Evolutionary conservation across 2,888 invertebrate species (phyloP).

Genomic region (Lasiommata megera): DNA sequence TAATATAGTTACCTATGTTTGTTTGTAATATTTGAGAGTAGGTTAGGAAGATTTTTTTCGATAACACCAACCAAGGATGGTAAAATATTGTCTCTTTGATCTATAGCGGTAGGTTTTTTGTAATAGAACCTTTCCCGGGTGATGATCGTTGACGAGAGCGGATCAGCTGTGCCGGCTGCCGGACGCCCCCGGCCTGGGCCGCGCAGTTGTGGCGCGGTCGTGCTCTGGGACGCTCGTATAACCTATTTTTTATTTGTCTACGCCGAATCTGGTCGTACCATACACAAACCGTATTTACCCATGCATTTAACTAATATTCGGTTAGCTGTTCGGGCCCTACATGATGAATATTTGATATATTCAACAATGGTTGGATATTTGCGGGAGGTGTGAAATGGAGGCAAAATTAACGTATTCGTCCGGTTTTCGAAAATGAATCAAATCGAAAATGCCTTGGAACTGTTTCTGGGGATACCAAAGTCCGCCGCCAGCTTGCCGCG

Average conservation of each 20-base stretch:
- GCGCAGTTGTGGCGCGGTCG: conserved; percentile 54
- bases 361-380: not conserved
- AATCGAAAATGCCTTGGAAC: conserved; percentile 78
- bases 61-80: not conserved
- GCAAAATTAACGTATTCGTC: conserved; percentile 13
- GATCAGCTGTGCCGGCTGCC: conserved; percentile 48
- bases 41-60: no score
- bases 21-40: no score
- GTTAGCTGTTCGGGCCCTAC: not conserved
- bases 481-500: conserved; percentile 66
- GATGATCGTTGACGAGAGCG: conserved; percentile 35
- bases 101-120: not conserved
- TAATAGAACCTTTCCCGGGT: conserved; percentile 7
- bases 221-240: conserved; percentile 46
- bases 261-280: not conserved
- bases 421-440: conserved; percentile 43
- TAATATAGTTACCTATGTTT: no score
- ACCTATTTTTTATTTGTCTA: conserved; percentile 4
- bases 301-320: not conserved
- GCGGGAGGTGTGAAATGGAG: conserved; percentile 10
- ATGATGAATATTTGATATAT: not conserved
- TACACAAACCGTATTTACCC: not conserved
- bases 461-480: conserved; percentile 74
- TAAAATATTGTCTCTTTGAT: not conserved
- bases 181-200: no score